phyloP scores from a whole-genome alignment of 2,113 vertebrate genomes.

The Anthoscopus minutus region DNA sequence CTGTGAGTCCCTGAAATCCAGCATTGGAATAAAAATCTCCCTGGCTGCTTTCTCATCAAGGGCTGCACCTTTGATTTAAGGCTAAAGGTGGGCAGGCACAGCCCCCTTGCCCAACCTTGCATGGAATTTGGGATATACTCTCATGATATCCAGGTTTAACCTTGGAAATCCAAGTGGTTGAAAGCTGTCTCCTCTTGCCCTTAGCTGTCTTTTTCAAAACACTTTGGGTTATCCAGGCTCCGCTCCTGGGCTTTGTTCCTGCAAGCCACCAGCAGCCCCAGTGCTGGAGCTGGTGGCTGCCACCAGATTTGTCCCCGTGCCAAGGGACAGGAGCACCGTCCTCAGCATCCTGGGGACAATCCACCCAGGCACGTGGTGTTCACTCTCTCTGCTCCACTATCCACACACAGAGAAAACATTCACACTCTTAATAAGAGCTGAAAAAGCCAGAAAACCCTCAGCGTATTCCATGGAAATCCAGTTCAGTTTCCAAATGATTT shows the following conservation, averaged over 20 bases:
- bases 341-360: neutral
- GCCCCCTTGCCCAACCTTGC: fast-evolving
- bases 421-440: too few species aligned
- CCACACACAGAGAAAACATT: neutral
- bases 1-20: fast-evolving
- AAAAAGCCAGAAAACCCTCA: neutral
- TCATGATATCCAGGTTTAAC: fast-evolving
- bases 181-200: fast-evolving
- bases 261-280: neutral
- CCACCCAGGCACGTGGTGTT: fast-evolving
- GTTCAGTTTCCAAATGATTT: neutral
- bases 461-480: neutral
- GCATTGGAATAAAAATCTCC: neutral
- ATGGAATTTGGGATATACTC: neutral
- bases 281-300: neutral
- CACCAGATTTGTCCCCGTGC: neutral
- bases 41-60: neutral
- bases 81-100: neutral
- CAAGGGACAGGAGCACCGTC: neutral
- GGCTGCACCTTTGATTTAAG: neutral
- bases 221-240: neutral
- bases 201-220: neutral
- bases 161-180: fast-evolving
- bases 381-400: neutral
- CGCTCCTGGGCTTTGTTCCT: fast-evolving